Base-by-base conservation (phyloP, 2,888 invertebrate genomes). In the Chloromyia formosa region DNA sequence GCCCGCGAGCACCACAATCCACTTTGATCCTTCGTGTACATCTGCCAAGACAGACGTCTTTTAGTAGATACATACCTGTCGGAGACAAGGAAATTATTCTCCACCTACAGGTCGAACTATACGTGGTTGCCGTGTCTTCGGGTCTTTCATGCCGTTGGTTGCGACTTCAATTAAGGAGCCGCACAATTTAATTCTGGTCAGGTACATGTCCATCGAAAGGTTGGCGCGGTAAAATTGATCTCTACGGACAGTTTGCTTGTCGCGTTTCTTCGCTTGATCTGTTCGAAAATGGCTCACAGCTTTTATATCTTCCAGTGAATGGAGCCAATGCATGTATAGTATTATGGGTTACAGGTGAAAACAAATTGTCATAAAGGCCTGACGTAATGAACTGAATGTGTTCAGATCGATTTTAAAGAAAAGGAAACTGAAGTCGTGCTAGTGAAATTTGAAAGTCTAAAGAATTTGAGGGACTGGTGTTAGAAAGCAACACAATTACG, bases 351-450 rank as follows among this genome's bases (percentile, higher is more conserved):
- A 71, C 71, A 71, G 71, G 71, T 71, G 71, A 71, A 71, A 71
- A 71, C 71, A 71, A 71, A 71, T 71, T 71, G 71, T 71, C 71
- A 71, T 71, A 71, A 71, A 42, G 27, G 18, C 40, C 71, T 40
- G 35, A 56, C 35, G 22, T 71, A 58, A 71, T 71, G 71, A 71
- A 42, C 35, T 27, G 61, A 23, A 56, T 40, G 56, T n/a, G 12
- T 54, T 20, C 49, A 1, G n/a, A 12, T 12, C 14, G 20, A 66
- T 49, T 49, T 66, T 66, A 22, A 14, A 49, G 49, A 49, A 49
- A 66, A 42, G 66, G 16, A 53, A 3, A 53, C 16, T 10, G 7
- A 42, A 42, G 45, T 42, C 7, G 12, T 42, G 7, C 45, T 9
- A 45, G n/a, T n/a, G n/a, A n/a, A n/a, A n/a, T n/a, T n/a, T n/a